Percentiles rank a stretch among this genome's conserved stretches.
Conservation (phyloP, 2,888 invertebrate genomes). For the Caenorhabditis virilis region DNA sequence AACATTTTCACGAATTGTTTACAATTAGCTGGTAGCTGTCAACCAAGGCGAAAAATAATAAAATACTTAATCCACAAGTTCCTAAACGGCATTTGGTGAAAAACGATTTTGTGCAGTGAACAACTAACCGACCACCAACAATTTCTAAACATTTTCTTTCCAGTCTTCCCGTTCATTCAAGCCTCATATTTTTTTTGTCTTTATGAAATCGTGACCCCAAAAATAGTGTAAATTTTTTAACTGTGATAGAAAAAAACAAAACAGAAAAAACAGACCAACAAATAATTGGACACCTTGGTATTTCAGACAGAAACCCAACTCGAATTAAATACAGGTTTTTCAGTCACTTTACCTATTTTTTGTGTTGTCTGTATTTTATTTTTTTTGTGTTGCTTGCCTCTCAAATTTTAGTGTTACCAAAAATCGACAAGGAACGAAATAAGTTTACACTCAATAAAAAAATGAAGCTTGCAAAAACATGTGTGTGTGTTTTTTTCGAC, state of each 20-base stretch:
- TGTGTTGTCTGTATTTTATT: slow-evolving; percentile 1
- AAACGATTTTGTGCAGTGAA: background rate
- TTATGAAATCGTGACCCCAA: no score
- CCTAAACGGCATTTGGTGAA: slow-evolving; percentile 15
- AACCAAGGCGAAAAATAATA: slow-evolving; percentile 2
- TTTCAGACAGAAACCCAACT: slow-evolving; percentile 38
- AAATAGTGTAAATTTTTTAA: no score
- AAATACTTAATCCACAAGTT: slow-evolving; percentile 21
- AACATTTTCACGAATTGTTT: slow-evolving; percentile 3
- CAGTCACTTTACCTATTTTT: slow-evolving; percentile 18
- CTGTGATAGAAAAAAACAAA: no score
- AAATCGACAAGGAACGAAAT: slow-evolving; percentile 1
- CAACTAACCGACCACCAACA: no score
- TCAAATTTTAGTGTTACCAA: no score
- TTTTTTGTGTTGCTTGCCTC: slow-evolving; percentile 3
- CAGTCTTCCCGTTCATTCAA: no score
- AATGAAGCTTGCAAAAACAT: background rate
- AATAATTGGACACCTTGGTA: slow-evolving; percentile 15
- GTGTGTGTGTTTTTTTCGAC: slow-evolving; percentile 6
- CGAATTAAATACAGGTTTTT: slow-evolving; percentile 45
- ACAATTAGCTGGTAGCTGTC: slow-evolving; percentile 4
- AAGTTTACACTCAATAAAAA: slow-evolving; percentile 4
- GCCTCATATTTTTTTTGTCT: no score
- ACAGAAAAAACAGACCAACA: slow-evolving; percentile 15
- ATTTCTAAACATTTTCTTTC: no score